Conservation (phyloP, 2,797 vertebrate species). For the Phataginus tetradactyla region DNA sequence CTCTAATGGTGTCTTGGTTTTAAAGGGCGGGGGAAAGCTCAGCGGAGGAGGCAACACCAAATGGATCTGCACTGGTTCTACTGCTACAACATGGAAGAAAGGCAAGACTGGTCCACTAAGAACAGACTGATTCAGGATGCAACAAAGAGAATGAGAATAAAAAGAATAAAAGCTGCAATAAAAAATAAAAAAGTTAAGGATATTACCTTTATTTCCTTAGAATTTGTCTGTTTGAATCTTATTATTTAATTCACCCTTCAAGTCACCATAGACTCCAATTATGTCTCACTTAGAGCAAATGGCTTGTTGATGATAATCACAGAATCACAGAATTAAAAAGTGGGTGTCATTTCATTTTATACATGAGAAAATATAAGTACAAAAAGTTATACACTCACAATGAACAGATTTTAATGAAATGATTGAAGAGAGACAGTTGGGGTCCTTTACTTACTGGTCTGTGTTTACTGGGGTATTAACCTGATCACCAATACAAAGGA, state of each 20-base stretch:
- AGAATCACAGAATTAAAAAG: neutral
- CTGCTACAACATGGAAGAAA: neutral
- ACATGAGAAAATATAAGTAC: neutral
- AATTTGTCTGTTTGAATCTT: neutral
- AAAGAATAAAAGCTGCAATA: neutral
- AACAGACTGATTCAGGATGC: neutral
- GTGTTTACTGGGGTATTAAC: neutral
- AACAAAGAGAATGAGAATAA: neutral
- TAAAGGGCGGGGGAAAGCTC: neutral
- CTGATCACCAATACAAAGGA: neutral
- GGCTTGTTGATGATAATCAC: neutral
- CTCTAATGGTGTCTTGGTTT: neutral
- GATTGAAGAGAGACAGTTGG: neutral
- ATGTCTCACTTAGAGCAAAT: neutral
- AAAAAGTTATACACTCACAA: neutral
- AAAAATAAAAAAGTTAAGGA: neutral
- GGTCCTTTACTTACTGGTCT: neutral
- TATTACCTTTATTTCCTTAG: neutral
- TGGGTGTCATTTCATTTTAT: neutral
- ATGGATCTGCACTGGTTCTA: neutral
- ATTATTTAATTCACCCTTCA: neutral
- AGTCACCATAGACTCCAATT: neutral
- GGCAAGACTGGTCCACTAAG: neutral
- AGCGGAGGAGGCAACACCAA: neutral
- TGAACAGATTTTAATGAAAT: neutral